Base-by-base conservation (phyloP, 2,888 invertebrate species). In the Sialis fuliginosa region DNA sequence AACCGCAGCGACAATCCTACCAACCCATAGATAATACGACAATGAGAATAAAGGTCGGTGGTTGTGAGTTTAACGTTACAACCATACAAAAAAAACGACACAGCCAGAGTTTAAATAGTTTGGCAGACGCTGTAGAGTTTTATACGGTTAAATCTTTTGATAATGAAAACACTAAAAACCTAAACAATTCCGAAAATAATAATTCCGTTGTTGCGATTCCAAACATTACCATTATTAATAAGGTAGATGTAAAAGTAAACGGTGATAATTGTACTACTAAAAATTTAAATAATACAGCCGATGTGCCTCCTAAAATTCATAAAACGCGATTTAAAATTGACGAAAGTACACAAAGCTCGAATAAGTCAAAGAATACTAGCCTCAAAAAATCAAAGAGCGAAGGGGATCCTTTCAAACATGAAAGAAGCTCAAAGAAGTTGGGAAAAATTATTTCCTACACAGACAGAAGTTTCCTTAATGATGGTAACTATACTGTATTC, bases 31-130 rank as follows among this genome's bases (percentile, higher is more conserved):
- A 65, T 55, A 64, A 64, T 52, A 60, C 62, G 33, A 62, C 62
- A 48, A 66, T 66, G 66, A 55, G 62, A 41, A 65, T 66, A 47
- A 65, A 63, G 53, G 64, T 65, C 39, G 66, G 62, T n/a, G 66
- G 66, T 33, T 61, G 64, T 48, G 63, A 64, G 54, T 66, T 65
- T 54, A 60, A 60, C 49, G 66, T 66, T 42, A 65, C 63, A 44
- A 65, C 64, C 50, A 58, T 58, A 42, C 60, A 60, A 52, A 60
- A 59, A 47, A 58, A 58, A 51, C 52, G 50, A 31, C 65, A 65
- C 55, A 63, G 63, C 51, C 62, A 60, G 47, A 65, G 64, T 55
- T 55, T 65, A 52, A 62, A 63, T 49, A 64, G 63, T 52, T 56
- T 66, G 51, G 57, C 62, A 6, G 64, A 66, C 57, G 60, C 65